Conservation (phyloP, 1,140 invertebrate genomes). For the Meloidogyne exigua region DNA sequence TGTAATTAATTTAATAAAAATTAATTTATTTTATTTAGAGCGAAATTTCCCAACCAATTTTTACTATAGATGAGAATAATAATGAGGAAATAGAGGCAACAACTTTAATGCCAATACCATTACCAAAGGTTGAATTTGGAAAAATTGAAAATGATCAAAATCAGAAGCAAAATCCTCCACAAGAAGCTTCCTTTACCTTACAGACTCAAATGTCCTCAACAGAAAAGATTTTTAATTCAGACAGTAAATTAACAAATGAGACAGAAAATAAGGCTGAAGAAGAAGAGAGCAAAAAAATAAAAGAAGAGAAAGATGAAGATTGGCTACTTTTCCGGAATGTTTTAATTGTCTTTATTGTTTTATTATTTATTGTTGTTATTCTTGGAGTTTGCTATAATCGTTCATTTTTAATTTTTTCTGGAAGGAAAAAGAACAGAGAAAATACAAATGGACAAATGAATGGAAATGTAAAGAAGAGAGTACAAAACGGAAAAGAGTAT, state of each 20-base stretch:
- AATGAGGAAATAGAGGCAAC: not conserved
- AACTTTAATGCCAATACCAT: not conserved
- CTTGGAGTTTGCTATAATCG: conserved; percentile 9
- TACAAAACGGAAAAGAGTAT: conserved; percentile 24
- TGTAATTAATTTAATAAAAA: not conserved
- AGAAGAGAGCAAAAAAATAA: not conserved
- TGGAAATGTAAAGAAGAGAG: conserved; percentile 3
- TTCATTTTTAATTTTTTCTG: not conserved
- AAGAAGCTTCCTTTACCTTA: not conserved
- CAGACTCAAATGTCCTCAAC: conserved; percentile 10
- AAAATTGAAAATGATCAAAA: not conserved
- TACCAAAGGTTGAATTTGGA: not conserved
- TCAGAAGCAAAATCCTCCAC: not conserved
- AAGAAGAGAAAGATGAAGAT: conserved; percentile 5
- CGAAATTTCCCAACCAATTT: not conserved
- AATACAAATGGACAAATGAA: not conserved
- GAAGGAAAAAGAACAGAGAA: not conserved
- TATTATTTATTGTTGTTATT: conserved; percentile 10
- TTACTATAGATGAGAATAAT: not conserved
- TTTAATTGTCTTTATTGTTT: conserved; percentile 12
- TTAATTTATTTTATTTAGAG: not conserved
- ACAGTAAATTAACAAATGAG: not conserved
- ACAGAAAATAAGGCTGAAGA: not conserved
- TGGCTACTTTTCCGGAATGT: conserved; percentile 24
- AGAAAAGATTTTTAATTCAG: not conserved